phyloP scores from a whole-genome alignment of 2,797 vertebrate genomes.

The Macropus fuliginosus region DNA sequence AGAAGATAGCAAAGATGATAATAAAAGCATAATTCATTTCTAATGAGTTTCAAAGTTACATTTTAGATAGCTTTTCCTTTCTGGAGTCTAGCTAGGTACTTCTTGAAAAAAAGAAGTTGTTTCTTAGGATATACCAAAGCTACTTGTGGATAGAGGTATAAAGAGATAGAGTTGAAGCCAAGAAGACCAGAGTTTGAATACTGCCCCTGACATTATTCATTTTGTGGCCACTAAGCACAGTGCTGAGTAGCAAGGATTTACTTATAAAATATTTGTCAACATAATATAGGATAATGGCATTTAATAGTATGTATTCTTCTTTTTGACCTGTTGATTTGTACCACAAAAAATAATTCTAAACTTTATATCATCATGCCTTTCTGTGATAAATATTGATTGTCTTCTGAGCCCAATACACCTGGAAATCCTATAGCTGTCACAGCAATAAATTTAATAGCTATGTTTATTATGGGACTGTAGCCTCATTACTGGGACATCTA shows the following conservation, averaged over 20 bases:
- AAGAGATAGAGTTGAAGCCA: neutral
- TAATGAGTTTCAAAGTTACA: conserved; percentile 30
- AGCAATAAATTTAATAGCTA: neutral
- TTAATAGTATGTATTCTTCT: neutral
- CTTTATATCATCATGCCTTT: neutral
- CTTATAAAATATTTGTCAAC: neutral
- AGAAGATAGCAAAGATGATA: conserved; percentile 3
- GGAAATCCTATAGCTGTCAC: neutral
- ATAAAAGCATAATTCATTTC: conserved; percentile 25
- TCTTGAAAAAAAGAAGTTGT: conserved; percentile 18
- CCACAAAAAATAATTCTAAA: neutral
- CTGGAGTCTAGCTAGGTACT: neutral
- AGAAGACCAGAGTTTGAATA: neutral
- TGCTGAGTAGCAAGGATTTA: neutral
- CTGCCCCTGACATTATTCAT: neutral
- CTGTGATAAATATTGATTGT: neutral
- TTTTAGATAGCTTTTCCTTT: conserved; percentile 31
- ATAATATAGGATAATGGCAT: neutral
- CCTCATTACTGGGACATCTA: neutral
- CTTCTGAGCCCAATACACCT: neutral
- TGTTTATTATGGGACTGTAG: neutral
- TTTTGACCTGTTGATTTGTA: neutral
- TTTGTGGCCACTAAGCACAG: neutral
- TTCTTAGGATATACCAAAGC: neutral
- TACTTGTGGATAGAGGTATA: neutral